Base-by-base conservation (phyloP, 2,797 vertebrate genomes). In the Cyclura pinguis region DNA sequence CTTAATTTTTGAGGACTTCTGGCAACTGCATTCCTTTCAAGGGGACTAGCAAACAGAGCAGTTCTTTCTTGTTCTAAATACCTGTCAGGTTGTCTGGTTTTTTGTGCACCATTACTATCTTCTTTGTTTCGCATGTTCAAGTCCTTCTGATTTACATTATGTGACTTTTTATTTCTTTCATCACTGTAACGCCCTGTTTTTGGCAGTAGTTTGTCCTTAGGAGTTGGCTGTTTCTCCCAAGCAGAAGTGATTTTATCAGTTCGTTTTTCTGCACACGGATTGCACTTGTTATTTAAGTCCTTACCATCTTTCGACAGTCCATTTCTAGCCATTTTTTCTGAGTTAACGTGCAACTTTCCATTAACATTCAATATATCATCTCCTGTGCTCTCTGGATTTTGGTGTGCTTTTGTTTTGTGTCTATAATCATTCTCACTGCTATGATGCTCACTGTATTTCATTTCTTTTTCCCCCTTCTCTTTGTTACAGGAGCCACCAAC, bases 111-210 rank as follows among this genome's bases (percentile, higher is more conserved):
- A 42, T 93, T 97, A 88, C 95, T 97, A 87, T 97, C 97, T 85
- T 96, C 93, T 96, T 96, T 97, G 77, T 94, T 96, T 3, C 94
- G 80, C 32, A 95, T 94, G 95, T 96, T 98, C 73, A 96, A 90
- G 59, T 96, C 96, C 93, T 96, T 97, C 92, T 95, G 96, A 0
- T 88, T 94, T 50, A n/a, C 20, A 59, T 86, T 96, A 91, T 95
- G 97, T 92, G 94, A 96, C 89, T 95, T 96, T 93, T 96, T 97
- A 94, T 90, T 96, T 72, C 93, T 95, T 93, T 91, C 97, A 95
- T 96, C 95, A 90, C 69, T 90, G 90, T 92, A 92, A 90, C 87
- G 94, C 85, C 96, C 96, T 81, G 91, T n/a, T 96, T 96, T 97
- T 74, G 88, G 73, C 4, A 96, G 95, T 85, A 91, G 93, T 52